Conservation (phyloP, 2,113 vertebrate species). For the Sisor rabdophorus region DNA sequence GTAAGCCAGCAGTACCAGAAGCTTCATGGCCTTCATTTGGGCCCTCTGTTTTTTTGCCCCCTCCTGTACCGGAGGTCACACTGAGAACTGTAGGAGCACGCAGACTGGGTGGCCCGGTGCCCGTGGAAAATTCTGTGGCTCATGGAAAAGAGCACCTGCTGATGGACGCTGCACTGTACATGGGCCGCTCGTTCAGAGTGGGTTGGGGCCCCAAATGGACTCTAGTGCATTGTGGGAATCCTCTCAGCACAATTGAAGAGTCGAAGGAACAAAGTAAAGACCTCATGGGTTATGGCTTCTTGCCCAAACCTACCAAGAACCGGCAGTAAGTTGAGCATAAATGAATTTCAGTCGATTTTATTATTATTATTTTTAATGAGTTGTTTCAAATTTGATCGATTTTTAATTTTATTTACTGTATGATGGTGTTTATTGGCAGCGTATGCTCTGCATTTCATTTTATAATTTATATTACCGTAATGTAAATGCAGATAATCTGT, state of each 20-base stretch:
- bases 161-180: slow-evolving; percentile 86
- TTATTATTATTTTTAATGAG: background rate
- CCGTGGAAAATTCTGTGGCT: slow-evolving; percentile 76
- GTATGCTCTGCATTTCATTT: no score
- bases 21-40: slow-evolving; percentile 60
- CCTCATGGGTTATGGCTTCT: slow-evolving; percentile 71
- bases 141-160: slow-evolving; percentile 76
- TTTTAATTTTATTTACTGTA: no score
- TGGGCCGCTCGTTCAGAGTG: slow-evolving; percentile 84
- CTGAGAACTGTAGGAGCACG: slow-evolving; percentile 78
- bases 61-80: slow-evolving; percentile 61
- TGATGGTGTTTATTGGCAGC: no score
- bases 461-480: no score
- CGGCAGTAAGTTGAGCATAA: slow-evolving; percentile 74
- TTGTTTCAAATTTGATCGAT: background rate
- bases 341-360: background rate
- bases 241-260: slow-evolving; percentile 47
- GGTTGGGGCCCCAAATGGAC: slow-evolving; percentile 92
- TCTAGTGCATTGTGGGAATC: slow-evolving; percentile 76
- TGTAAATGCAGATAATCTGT: no score
- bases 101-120: slow-evolving; percentile 74
- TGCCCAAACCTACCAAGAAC: slow-evolving; percentile 70
- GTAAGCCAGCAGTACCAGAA: background rate
- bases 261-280: slow-evolving; percentile 50
- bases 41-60: slow-evolving; percentile 63